Evolutionary conservation across 2,113 vertebrate species (phyloP).

Genomic region (Tyto alba): DNA sequence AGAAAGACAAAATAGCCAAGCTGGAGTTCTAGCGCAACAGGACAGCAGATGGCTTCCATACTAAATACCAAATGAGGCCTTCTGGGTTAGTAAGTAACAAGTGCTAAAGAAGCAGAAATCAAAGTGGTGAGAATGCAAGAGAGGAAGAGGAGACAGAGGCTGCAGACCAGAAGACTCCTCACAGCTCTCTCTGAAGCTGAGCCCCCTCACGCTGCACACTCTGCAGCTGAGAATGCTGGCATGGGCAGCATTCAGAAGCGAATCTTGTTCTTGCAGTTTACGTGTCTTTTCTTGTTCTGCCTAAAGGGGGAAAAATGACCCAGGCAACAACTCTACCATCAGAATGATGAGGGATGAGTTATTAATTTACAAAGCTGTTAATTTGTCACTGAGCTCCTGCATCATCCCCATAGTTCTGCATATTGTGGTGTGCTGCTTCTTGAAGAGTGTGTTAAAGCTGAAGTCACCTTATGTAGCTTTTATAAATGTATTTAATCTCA

Average conservation of each 20-base stretch:
- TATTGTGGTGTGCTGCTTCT: not conserved
- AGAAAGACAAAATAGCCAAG: not conserved
- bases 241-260: constrained; percentile 62
- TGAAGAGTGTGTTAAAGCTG: not conserved
- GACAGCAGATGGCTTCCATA: not conserved
- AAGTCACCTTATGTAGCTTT: not conserved
- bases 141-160: not conserved
- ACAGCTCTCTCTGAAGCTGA: constrained; percentile 69
- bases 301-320: constrained; percentile 45
- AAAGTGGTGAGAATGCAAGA: not conserved
- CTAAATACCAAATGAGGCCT: not conserved
- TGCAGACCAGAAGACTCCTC: not conserved
- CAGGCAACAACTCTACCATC: not conserved
- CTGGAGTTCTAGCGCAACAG: not conserved
- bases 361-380: not conserved
- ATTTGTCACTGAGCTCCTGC: not conserved
- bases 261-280: constrained; percentile 70
- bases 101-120: not conserved
- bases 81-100: not conserved
- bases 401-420: not conserved
- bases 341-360: not conserved
- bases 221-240: constrained; percentile 59
- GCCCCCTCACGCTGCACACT: constrained; percentile 55
- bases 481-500: not conserved
- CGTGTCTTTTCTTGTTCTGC: constrained; percentile 57